Evolutionary conservation across 2,113 vertebrate genomes (phyloP), one percentile per base, ranked within the genome.

Genomic region (Leiothrix lutea): DNA sequence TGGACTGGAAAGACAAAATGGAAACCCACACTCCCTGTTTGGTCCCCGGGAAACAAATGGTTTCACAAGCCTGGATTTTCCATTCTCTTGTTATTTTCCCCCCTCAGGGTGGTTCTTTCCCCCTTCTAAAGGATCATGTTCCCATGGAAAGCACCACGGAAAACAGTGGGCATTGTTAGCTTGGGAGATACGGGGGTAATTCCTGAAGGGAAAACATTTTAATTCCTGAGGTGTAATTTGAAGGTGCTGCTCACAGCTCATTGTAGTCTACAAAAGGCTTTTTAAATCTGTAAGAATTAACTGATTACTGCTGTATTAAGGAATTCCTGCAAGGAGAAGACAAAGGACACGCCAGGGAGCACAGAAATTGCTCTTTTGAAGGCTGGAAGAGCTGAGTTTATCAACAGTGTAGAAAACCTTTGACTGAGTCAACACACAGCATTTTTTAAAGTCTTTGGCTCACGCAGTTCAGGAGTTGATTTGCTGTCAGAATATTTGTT

Each of bases 401-500:
- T 92, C 72, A 92, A 66, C 86, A 53, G 24, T 6, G 58, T 38
- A 42, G 69, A 66, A 95, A 94, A 83, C 53, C 88, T 90, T 78
- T 85, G 72, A 53, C 48, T 92, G 81, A 96, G 65, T 75, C 86
- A 91, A 80, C 90, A 94, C 35, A 33, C 24, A 69, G 42, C 57
- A 28, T 80, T 93, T 94, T 90, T 22, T 45, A 23, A n/a, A 23
- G 56, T 9, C 48, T 51, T 94, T 79, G 77, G 58, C 60, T 93
- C 73, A 24, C 2, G 4, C 50, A 53, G 57, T 14, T 61, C 80
- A 85, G 80, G 58, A 94, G 93, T 94, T 16, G 11, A 91, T 96
- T 74, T 2, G 0, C 88, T 97, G 96, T 84, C 93, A 84, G 95
- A 81, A 71, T 90, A 84, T 95, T 97, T 94, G 84, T 66, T 86